Evolutionary conservation across 2,888 invertebrate species (phyloP).

Genomic region (Dynastes tityus): DNA sequence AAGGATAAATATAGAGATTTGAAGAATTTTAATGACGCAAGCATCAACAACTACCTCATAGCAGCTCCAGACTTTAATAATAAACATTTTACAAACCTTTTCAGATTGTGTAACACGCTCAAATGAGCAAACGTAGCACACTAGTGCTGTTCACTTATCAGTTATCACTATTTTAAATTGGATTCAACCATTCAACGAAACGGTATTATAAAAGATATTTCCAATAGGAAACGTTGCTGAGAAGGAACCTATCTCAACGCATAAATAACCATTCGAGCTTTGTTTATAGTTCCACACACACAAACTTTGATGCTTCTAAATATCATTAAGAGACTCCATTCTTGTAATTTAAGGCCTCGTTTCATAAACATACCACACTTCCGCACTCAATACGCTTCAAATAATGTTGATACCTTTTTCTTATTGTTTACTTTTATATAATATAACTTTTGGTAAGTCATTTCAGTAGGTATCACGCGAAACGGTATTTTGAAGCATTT

Average conservation of each 20-base stretch:
- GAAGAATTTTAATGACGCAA: slow-evolving; percentile 35
- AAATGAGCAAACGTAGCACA: slow-evolving; percentile 1
- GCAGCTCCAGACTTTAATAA: neutral
- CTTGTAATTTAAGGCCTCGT: slow-evolving; percentile 13
- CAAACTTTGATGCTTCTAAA: slow-evolving; percentile 12
- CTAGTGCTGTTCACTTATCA: neutral
- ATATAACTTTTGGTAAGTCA: neutral
- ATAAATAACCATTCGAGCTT: slow-evolving; percentile 17
- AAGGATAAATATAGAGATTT: slow-evolving; percentile 25
- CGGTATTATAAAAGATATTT: neutral
- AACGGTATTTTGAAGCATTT: neutral
- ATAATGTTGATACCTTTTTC: neutral
- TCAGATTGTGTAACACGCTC: slow-evolving; percentile 13
- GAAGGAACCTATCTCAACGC: neutral
- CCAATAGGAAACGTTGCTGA: neutral
- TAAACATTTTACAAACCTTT: slow-evolving; percentile 1
- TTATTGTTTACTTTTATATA: neutral
- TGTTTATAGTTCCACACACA: slow-evolving; percentile 14
- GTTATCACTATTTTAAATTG: slow-evolving; percentile 20
- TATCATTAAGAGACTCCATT: slow-evolving; percentile 8
- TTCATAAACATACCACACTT: slow-evolving; percentile 21
- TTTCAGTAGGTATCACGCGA: neutral
- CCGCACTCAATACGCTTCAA: slow-evolving; percentile 11
- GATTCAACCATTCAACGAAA: neutral
- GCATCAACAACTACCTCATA: slow-evolving; percentile 11